Evolutionary conservation across 2,113 vertebrate species (phyloP).

Genomic region (Baryphthengus martii): DNA sequence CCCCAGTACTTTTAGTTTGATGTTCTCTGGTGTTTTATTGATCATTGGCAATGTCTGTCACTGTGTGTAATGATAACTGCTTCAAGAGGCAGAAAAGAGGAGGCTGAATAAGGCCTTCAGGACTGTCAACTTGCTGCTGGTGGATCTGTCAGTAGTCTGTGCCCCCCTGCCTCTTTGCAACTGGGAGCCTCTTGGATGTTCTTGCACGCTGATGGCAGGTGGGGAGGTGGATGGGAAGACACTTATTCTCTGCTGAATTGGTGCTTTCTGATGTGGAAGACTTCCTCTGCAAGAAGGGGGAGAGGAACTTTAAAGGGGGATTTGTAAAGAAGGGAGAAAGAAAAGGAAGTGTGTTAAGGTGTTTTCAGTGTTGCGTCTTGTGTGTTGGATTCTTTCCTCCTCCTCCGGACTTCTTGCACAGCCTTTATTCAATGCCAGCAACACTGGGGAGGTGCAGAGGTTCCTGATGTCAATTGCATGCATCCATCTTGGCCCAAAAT

Average conservation of each 20-base stretch:
- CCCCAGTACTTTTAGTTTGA: not conserved
- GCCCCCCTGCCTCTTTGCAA: not conserved
- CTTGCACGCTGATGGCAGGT: not conserved
- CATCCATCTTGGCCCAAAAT: not conserved
- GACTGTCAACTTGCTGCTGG: not conserved
- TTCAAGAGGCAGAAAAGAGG: not conserved
- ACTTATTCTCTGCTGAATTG: not conserved
- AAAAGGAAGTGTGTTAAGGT: not conserved
- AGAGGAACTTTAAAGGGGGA: not conserved
- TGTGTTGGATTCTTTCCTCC: fast-evolving
- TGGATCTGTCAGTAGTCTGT: not conserved
- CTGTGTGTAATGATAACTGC: not conserved
- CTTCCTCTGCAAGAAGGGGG: not conserved
- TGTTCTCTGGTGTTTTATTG: slow-evolving; percentile 26
- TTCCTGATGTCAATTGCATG: not conserved
- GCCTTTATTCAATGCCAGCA: not conserved
- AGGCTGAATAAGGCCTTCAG: not conserved
- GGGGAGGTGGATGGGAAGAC: not conserved
- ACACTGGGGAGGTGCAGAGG: not conserved
- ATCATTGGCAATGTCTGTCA: not conserved
- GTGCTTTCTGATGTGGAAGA: not conserved
- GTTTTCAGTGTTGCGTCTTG: not conserved
- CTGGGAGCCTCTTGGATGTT: not conserved
- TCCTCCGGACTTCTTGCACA: not conserved
- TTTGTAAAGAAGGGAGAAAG: not conserved